A percentile compares a stretch with the other conserved stretches of the same genome.
Evolutionary conservation across 92 coral and sea anemone species (phyloP).

Genomic region (Scolanthus callimorphus): DNA sequence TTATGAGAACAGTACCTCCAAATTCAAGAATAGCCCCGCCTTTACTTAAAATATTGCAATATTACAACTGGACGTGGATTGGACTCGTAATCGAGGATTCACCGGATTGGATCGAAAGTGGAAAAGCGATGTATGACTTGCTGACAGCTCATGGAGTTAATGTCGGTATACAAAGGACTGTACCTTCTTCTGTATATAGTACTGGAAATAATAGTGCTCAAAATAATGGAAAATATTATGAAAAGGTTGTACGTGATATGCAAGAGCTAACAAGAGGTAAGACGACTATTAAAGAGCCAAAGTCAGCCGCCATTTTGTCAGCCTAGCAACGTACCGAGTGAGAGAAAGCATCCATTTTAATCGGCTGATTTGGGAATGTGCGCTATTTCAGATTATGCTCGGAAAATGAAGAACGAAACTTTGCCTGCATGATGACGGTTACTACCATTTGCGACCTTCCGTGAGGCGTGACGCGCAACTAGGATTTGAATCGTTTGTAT

Average conservation of each 20-base stretch:
- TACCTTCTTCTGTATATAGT: conserved; percentile 21
- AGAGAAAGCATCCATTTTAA: too few species aligned
- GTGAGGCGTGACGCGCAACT: too few species aligned
- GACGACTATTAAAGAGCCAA: too few species aligned
- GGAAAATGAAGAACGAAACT: too few species aligned
- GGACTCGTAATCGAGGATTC: conserved; percentile 52
- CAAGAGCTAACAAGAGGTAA: conserved; percentile 58
- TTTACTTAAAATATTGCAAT: conserved; percentile 34
- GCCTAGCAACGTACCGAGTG: too few species aligned
- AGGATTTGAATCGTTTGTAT: too few species aligned
- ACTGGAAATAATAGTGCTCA: conserved; percentile 15
- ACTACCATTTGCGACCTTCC: too few species aligned
- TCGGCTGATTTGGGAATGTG: too few species aligned
- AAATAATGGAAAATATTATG: conserved; percentile 25
- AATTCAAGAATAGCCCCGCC: conserved; percentile 45
- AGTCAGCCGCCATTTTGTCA: too few species aligned
- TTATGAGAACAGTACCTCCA: conserved; percentile 68
- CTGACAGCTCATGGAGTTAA: conserved; percentile 35
- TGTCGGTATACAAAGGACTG: conserved; percentile 20
- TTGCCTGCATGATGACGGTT: too few species aligned
- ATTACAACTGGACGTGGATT: conserved; percentile 63
- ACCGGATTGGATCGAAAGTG: conserved; percentile 48
- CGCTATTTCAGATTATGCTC: too few species aligned
- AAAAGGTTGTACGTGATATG: conserved; percentile 24
- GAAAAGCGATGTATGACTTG: conserved; percentile 28